Conservation (phyloP, 92 coral and sea anemone genomes). For the Epizoanthus illoricatus region DNA sequence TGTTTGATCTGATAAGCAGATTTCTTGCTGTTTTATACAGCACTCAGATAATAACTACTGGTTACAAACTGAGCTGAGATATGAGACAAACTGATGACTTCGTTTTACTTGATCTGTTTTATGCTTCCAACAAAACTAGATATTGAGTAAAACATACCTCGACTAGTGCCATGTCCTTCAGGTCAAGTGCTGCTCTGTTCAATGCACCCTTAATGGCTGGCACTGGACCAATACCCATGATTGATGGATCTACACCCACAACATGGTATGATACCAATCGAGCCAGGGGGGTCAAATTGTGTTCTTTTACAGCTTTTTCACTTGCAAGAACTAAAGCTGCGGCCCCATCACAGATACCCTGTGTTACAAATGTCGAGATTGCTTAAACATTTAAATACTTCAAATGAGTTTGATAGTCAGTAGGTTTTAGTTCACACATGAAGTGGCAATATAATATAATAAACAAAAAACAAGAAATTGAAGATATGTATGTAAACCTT, state of each 20-base stretch:
- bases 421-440: background rate
- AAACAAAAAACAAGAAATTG: no score
- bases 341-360: constrained; percentile 99
- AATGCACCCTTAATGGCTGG: constrained; percentile 89
- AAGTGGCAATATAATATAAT: no score
- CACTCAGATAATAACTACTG: no score
- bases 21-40: background rate
- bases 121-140: background rate
- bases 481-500: no score
- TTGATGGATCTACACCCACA: constrained; percentile 90
- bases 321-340: constrained; percentile 90
- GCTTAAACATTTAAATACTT: background rate
- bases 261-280: constrained; percentile 83
- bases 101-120: background rate
- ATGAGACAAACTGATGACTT: no score
- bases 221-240: constrained; percentile 99
- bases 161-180: constrained; percentile 87
- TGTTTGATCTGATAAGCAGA: background rate
- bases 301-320: constrained; percentile 95
- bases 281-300: constrained; percentile 86
- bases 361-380: background rate
- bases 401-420: background rate
- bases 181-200: constrained; percentile 75
- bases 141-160: constrained; percentile 59
- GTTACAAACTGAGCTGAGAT: no score